Percentiles rank a stretch among this genome's conserved stretches.
Evolutionary conservation across 2,113 vertebrate genomes (phyloP).

Genomic region (Daphoenositta chrysoptera): DNA sequence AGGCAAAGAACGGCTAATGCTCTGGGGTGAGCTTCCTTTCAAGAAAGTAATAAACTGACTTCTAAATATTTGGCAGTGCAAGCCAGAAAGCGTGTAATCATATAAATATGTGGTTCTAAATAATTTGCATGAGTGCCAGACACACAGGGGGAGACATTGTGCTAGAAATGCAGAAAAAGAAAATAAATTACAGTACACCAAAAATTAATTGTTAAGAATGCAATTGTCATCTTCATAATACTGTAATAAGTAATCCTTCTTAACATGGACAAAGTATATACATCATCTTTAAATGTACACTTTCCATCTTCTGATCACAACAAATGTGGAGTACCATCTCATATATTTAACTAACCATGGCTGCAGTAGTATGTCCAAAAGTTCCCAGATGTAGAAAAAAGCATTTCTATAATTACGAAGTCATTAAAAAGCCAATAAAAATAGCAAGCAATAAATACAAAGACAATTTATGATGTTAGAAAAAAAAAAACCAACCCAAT

Average conservation of each 20-base stretch:
- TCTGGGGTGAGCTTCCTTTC: not conserved
- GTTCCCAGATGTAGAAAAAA: not conserved
- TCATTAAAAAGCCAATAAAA: not conserved
- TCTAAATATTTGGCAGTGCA: not conserved
- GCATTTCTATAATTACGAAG: not conserved
- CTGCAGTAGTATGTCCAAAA: not conserved
- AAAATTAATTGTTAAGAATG: not conserved
- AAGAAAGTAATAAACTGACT: not conserved
- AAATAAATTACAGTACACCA: not conserved
- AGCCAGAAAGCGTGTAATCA: not conserved
- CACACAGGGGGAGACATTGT: too few relatives aligned
- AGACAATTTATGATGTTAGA: not conserved
- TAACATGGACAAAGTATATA: not conserved
- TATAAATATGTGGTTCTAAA: not conserved
- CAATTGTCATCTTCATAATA: not conserved
- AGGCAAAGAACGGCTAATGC: not conserved
- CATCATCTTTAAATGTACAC: not conserved
- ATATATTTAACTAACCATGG: not conserved
- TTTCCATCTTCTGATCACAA: not conserved
- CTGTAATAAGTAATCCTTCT: not conserved
- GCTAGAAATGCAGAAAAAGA: not conserved
- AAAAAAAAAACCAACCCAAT: not conserved
- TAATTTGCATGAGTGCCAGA: not conserved
- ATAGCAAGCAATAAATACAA: not conserved
- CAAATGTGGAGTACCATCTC: not conserved